phyloP scores from a whole-genome alignment of 2,888 invertebrate genomes.

The Mesorhabditis spiculigera region DNA sequence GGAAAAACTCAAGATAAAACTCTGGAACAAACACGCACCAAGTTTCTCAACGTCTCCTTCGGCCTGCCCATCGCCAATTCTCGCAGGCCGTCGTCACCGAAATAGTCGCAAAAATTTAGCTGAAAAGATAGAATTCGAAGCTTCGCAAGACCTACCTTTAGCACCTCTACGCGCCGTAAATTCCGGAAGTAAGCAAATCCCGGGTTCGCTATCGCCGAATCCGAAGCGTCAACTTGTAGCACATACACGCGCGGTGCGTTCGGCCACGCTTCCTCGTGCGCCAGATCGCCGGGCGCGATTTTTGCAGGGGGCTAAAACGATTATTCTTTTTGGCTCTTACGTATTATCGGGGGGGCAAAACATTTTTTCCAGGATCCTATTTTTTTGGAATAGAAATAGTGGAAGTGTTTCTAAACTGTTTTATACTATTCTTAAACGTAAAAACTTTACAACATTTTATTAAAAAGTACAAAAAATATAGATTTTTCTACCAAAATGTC shows the following conservation, averaged over 20 bases:
- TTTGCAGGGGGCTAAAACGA: constrained; percentile 1
- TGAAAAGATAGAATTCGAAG: too few species aligned
- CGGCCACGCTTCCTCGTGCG: constrained; percentile 31
- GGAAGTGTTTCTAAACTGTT: too few species aligned
- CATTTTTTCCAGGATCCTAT: neutral
- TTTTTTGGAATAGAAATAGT: neutral
- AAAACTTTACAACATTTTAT: too few species aligned
- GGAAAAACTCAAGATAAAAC: neutral
- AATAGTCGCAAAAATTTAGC: constrained; percentile 55
- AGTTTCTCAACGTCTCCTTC: constrained; percentile 34
- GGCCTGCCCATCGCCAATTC: constrained; percentile 43
- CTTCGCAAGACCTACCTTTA: constrained; percentile 19
- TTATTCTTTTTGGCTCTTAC: neutral
- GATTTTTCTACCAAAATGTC: too few species aligned
- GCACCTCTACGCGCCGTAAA: constrained; percentile 31
- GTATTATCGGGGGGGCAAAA: neutral
- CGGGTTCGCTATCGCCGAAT: constrained; percentile 50
- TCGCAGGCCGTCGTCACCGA: constrained; percentile 46
- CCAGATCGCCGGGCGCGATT: constrained; percentile 18
- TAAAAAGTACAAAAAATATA: too few species aligned
- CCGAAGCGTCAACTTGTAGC: constrained; percentile 48
- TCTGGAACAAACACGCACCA: constrained; percentile 27
- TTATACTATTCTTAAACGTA: too few species aligned
- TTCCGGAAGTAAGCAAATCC: constrained; percentile 51
- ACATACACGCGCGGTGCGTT: constrained; percentile 31